Conservation (phyloP, 2,888 invertebrate species). For the Baccha elongata region DNA sequence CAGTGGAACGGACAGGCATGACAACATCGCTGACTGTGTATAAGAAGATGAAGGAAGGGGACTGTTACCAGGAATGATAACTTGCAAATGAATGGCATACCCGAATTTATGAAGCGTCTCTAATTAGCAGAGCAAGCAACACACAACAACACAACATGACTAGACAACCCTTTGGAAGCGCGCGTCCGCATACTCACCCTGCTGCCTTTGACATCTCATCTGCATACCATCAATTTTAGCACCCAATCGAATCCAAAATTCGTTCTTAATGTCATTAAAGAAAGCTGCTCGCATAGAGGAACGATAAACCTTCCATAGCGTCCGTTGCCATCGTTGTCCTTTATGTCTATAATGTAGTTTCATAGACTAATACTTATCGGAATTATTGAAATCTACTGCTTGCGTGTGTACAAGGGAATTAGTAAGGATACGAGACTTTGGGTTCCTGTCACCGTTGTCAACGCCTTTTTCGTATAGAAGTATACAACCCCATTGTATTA, state of each 20-base stretch:
- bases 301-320: not conserved
- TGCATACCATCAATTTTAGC: slow-evolving; percentile 1
- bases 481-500: slow-evolving; percentile 42
- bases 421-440: slow-evolving; percentile 4
- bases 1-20: slow-evolving; percentile 64
- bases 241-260: slow-evolving; percentile 41
- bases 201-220: slow-evolving; percentile 23
- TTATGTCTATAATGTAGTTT: slow-evolving; percentile 45
- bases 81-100: slow-evolving; percentile 66
- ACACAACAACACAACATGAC: not conserved
- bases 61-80: slow-evolving; percentile 62
- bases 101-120: slow-evolving; percentile 73
- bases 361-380: slow-evolving; percentile 59
- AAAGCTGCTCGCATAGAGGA: slow-evolving; percentile 14
- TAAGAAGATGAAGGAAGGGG: slow-evolving; percentile 3
- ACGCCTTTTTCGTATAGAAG: not conserved
- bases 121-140: slow-evolving; percentile 56
- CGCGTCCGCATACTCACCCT: slow-evolving; percentile 14
- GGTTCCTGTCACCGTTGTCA: not conserved
- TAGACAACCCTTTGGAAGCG: slow-evolving; percentile 60
- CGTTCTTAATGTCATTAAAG: slow-evolving; percentile 61
- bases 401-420: slow-evolving; percentile 62
- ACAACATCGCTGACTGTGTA: slow-evolving; percentile 34
- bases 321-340: not conserved
- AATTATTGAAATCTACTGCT: slow-evolving; percentile 59